Evolutionary conservation across 2,888 invertebrate species (phyloP), one percentile per base, ranked within the genome.

Genomic region (Auanema freiburgensis): DNA sequence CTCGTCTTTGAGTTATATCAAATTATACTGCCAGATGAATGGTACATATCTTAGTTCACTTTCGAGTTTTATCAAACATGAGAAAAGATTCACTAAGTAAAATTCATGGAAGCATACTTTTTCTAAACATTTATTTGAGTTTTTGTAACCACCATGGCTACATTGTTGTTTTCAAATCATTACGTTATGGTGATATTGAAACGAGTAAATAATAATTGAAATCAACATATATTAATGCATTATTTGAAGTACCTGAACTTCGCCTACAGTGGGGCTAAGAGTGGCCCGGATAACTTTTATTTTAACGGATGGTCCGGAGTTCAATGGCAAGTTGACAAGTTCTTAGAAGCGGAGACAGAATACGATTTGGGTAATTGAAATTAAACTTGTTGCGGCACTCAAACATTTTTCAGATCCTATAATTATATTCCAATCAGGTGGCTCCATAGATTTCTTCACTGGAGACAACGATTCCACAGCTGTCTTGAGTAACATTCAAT

Each of bases 191-290:
- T n/a, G n/a, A n/a, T n/a, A n/a, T n/a, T n/a, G n/a, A n/a, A n/a
- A n/a, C n/a, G n/a, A n/a, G n/a, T n/a, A n/a, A n/a, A n/a, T n/a
- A n/a, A n/a, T n/a, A n/a, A n/a, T n/a, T n/a, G n/a, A n/a, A n/a
- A n/a, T n/a, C n/a, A n/a, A n/a, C n/a, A n/a, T n/a, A n/a, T n/a
- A n/a, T n/a, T n/a, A n/a, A n/a, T n/a, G n/a, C n/a, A n/a, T n/a
- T n/a, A n/a, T n/a, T n/a, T n/a, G n/a, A 50, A 78, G 78, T 78
- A 77, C 60, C 51, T 67, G 8, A 79, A 79, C 68, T 75, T 69
- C 46, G 79, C 79, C 2, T 79, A 77, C 59, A 69, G 69, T 24
- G 77, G 77, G 4, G 79, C 79, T 2, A 72, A 71, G 33, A 74
- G 74, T 5, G 77, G 76, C 1, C 24, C 49, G 18, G 75, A 72